phyloP scores from a whole-genome alignment of 2,797 vertebrate genomes.

The Sebastes baramenuke region DNA sequence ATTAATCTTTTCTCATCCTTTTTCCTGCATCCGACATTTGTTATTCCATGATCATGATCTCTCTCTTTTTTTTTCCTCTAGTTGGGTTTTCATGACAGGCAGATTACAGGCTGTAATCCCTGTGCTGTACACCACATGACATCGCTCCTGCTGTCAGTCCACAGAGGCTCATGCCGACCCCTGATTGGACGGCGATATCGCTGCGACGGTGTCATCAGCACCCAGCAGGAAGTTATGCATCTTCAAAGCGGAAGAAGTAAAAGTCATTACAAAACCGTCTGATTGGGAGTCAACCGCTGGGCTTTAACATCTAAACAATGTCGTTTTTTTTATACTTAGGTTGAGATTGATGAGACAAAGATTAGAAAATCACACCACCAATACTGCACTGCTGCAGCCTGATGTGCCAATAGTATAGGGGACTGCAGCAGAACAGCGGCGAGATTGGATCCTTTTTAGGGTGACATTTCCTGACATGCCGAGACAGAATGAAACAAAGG shows the following conservation, averaged over 20 bases:
- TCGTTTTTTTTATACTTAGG: background rate
- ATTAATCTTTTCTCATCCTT: constrained; percentile 17
- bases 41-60: constrained; percentile 19
- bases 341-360: background rate
- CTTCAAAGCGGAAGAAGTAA: background rate
- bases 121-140: constrained; percentile 52
- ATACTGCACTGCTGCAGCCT: background rate
- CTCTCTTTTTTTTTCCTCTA: constrained; percentile 23
- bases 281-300: background rate
- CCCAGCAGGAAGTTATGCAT: constrained; percentile 11
- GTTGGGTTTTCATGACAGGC: constrained; percentile 59
- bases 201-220: background rate
- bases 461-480: constrained; percentile 54
- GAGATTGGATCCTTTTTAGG: constrained; percentile 21
- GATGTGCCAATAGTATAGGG: background rate
- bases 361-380: background rate
- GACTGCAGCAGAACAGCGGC: background rate
- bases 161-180: background rate
- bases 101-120: constrained; percentile 75
- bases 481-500: constrained; percentile 36
- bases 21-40: constrained; percentile 12
- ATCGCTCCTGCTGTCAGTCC: constrained; percentile 40
- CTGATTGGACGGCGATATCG: constrained; percentile 7
- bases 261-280: background rate
- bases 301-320: background rate